Base-by-base conservation (phyloP, 2,888 invertebrate genomes). In the Ochropleura plecta region DNA sequence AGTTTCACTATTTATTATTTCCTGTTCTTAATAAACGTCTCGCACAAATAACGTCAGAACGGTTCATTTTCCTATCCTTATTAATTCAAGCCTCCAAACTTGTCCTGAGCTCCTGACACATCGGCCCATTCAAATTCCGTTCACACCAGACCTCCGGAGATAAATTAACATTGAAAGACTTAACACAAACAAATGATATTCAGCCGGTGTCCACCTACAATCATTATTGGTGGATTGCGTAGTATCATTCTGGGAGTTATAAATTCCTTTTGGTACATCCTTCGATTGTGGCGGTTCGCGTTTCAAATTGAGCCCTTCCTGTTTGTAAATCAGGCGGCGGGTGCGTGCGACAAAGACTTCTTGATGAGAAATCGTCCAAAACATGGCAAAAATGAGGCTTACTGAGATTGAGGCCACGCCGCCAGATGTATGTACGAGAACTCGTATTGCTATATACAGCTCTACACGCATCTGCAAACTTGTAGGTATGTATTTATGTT, bases 181-280 rank as follows among this genome's bases (percentile, higher is more conserved):
- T 86, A 88, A 91, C 87, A 88, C 89, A 91, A 90, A 93, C 91
- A 92, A 93, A 94, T 93, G 90, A 86, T 93, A 94, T 95, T 94
- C 93, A 91, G 89, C 80, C 88, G 83, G 91, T 91, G 93, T 95
- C 91, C 92, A 91, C 92, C 92, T 92, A 93, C 93, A 90, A 94
- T 94, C 92, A 93, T 91, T 88, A 89, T 90, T 91, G 87, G 88
- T 86, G 88, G 88, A 89, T 90, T 88, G 88, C 88, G 84, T 79
- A 81, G 84, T 88, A 86, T 88, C 76, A 86, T 85, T 83, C 78
- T 77, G 57, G 84, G 90, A 87, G 91, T 89, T 91, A 94, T 93
- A 92, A 93, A 93, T 93, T 94, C 93, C 92, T 92, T 92, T 87
- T 84, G 89, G 87, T 90, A 93, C 94, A 95, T 95, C 95, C 95